phyloP scores from a whole-genome alignment of 1,140 invertebrate genomes.

The Drosophila kikkawai region DNA sequence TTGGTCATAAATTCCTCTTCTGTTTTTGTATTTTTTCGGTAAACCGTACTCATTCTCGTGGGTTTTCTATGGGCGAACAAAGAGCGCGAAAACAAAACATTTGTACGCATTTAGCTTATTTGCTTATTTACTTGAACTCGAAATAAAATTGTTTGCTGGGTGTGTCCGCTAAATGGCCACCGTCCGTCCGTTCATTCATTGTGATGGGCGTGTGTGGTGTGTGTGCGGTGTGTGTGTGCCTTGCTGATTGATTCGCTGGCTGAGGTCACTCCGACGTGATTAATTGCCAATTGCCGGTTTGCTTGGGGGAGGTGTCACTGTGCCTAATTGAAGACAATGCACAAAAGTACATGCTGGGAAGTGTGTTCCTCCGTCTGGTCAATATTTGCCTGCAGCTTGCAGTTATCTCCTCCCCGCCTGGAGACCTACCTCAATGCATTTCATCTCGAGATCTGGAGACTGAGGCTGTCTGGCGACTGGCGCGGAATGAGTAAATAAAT shows the following conservation, averaged over 20 bases:
- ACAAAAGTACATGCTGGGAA: conserved; percentile 18
- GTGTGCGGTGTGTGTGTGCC: conserved; percentile 14
- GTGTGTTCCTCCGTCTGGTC: conserved; percentile 2
- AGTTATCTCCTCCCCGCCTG: background rate
- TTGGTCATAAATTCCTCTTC: conserved; percentile 24
- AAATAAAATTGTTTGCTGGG: conserved; percentile 80
- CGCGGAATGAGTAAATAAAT: conserved; percentile 47
- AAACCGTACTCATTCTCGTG: background rate
- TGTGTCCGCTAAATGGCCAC: conserved; percentile 79
- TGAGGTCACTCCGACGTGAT: conserved; percentile 79
- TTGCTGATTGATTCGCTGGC: conserved; percentile 74
- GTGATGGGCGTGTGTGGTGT: conserved; percentile 40
- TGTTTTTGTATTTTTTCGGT: conserved; percentile 18
- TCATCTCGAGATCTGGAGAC: conserved; percentile 26
- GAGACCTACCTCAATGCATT: conserved; percentile 62
- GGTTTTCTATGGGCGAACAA: conserved; percentile 32
- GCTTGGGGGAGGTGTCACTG: conserved; percentile 40
- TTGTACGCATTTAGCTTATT: conserved; percentile 69
- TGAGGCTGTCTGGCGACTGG: conserved; percentile 1
- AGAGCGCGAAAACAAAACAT: conserved; percentile 54
- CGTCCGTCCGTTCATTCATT: conserved; percentile 55
- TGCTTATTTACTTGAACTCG: conserved; percentile 73
- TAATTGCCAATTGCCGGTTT: conserved; percentile 61
- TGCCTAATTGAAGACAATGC: conserved; percentile 46
- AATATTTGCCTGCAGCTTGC: conserved; percentile 42